Conservation (phyloP, 2,888 invertebrate species). For the Gymnosoma rotundatum region DNA sequence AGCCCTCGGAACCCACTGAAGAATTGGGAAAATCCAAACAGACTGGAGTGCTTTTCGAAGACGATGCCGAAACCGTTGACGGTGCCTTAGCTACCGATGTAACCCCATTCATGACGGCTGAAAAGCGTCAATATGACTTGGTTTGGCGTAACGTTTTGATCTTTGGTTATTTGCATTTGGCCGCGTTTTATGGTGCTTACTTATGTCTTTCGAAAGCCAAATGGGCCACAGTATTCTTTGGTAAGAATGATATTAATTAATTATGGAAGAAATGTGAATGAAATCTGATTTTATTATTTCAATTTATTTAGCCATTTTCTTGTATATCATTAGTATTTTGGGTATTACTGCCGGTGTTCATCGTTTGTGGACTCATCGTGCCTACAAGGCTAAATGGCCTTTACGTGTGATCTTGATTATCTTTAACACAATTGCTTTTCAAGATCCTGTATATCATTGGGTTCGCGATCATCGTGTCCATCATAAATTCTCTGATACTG, state of each 20-base stretch:
- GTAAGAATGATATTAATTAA: slow-evolving; percentile 83
- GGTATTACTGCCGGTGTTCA: slow-evolving; percentile 99
- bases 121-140: slow-evolving; percentile 84
- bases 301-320: no score
- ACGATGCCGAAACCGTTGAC: slow-evolving; percentile 85
- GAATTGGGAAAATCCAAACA: slow-evolving; percentile 73
- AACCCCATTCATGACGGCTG: slow-evolving; percentile 83
- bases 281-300: slow-evolving; percentile 78
- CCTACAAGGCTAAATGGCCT: slow-evolving; percentile 97
- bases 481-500: slow-evolving; percentile 95
- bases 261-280: background rate
- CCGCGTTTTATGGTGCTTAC: slow-evolving; percentile 89
- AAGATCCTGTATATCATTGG: slow-evolving; percentile 90
- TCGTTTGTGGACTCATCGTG: slow-evolving; percentile 96
- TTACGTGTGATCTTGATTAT: slow-evolving; percentile 89
- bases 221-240: slow-evolving; percentile 87
- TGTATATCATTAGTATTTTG: background rate
- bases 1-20: slow-evolving; percentile 42
- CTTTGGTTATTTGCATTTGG: slow-evolving; percentile 88
- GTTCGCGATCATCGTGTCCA: slow-evolving; percentile 91
- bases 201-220: slow-evolving; percentile 88
- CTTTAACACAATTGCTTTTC: slow-evolving; percentile 95
- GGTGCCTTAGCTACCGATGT: slow-evolving; percentile 84
- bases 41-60: slow-evolving; percentile 85
- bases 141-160: slow-evolving; percentile 92